A percentile compares a stretch with the other conserved stretches of the same genome.
These are phyloP conservation scores for Antheraea mylitta DNA, from an alignment of 1,140 invertebrate genomes.

Conservation along the genomic window DNA sequence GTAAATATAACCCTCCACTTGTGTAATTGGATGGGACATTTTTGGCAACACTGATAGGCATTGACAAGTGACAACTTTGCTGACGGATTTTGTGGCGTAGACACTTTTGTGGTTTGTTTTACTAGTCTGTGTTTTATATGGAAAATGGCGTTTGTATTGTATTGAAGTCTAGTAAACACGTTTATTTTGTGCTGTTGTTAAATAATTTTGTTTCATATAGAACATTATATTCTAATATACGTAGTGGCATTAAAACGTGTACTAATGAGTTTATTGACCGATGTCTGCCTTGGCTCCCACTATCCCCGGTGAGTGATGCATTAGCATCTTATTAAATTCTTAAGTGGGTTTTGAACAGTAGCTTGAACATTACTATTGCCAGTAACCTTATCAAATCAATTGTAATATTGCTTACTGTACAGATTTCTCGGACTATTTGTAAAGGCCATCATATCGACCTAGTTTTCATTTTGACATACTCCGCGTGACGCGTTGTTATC, in stretches of 20 bases:
- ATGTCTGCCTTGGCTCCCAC: constrained; percentile 77
- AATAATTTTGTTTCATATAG: constrained; percentile 10
- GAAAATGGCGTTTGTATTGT: constrained; percentile 77
- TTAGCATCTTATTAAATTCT: constrained; percentile 5
- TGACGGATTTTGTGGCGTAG: constrained; percentile 3
- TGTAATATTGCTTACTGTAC: not conserved
- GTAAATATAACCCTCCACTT: no score
- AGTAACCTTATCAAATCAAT: not conserved
- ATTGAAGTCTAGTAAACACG: constrained; percentile 67
- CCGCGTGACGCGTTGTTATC: constrained; percentile 69
- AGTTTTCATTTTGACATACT: constrained; percentile 69
- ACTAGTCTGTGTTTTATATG: constrained; percentile 29
- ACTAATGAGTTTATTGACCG: constrained; percentile 75
- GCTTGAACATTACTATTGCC: not conserved
- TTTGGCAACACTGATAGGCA: constrained; percentile 21
- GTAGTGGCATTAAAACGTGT: constrained; percentile 52
- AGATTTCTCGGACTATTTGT: constrained; percentile 2
- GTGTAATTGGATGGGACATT: not conserved
- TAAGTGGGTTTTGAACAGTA: not conserved
- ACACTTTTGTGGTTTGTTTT: constrained; percentile 39
- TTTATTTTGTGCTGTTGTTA: constrained; percentile 29
- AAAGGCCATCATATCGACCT: constrained; percentile 40
- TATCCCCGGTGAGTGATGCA: constrained; percentile 68
- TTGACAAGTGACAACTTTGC: constrained; percentile 21
- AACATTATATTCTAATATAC: constrained; percentile 36